Evolutionary conservation across 1,140 invertebrate genomes (phyloP).

Genomic region (Aphaenogaster floridana): DNA sequence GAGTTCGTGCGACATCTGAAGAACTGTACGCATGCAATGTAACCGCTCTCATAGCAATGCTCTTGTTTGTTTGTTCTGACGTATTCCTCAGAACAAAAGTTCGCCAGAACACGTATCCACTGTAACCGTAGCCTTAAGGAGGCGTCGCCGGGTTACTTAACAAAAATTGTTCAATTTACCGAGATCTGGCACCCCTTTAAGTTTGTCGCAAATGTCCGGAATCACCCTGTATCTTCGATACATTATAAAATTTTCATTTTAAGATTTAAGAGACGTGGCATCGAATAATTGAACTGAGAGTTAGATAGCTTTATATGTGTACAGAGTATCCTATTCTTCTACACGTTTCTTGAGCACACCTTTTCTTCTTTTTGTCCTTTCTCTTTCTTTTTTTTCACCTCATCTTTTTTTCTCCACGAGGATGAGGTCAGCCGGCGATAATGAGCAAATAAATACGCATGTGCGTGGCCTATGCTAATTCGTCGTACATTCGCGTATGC

Average conservation of each 20-base stretch:
- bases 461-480: slow-evolving; percentile 75
- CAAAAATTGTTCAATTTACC: too few species aligned
- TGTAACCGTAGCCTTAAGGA: too few species aligned
- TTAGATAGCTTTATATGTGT: background rate
- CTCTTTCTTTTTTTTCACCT: background rate
- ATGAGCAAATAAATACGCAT: slow-evolving; percentile 74
- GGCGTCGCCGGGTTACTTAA: too few species aligned
- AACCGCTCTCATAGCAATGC: too few species aligned
- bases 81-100: too few species aligned
- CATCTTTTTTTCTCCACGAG: background rate
- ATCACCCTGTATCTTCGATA: background rate
- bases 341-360: background rate
- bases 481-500: slow-evolving; percentile 25
- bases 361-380: background rate
- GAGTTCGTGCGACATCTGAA: too few species aligned
- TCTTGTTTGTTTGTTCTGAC: too few species aligned
- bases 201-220: too few species aligned
- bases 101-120: too few species aligned
- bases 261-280: background rate
- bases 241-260: background rate
- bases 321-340: background rate
- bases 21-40: too few species aligned
- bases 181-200: too few species aligned
- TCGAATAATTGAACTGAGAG: background rate
- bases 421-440: slow-evolving; percentile 63